phyloP scores from a whole-genome alignment of 2,888 invertebrate genomes.

The Rhodophaea formosa region DNA sequence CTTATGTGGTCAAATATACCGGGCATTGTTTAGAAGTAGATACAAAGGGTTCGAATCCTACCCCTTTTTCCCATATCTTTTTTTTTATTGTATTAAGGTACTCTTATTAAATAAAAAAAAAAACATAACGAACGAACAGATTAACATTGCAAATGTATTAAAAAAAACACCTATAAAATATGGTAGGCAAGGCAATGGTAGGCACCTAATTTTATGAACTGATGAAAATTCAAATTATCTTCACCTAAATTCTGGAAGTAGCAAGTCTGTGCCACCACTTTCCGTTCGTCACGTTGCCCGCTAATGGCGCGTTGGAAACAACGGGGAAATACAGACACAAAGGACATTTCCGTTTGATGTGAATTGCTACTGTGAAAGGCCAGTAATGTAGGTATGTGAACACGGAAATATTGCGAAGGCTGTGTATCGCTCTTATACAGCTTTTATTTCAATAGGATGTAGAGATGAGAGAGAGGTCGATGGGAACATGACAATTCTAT shows the following conservation, averaged over 20 bases:
- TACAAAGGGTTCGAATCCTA: too few relatives aligned
- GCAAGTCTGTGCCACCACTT: conserved; percentile 20
- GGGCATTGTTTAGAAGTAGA: too few relatives aligned
- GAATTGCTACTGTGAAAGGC: conserved; percentile 45
- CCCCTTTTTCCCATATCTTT: too few relatives aligned
- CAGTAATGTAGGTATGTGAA: conserved; percentile 6
- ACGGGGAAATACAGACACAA: conserved; percentile 66
- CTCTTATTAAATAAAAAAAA: too few relatives aligned
- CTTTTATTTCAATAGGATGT: not conserved
- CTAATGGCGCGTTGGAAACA: conserved; percentile 72
- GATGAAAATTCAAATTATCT: not conserved
- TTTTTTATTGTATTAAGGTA: too few relatives aligned
- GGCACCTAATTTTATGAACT: too few relatives aligned
- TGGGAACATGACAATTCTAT: too few relatives aligned
- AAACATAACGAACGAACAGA: too few relatives aligned
- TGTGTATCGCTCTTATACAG: not conserved
- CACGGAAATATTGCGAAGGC: conserved; percentile 5
- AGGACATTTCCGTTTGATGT: conserved; percentile 70
- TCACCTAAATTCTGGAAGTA: not conserved
- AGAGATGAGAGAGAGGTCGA: not conserved
- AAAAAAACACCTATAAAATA: too few relatives aligned
- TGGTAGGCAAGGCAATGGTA: too few relatives aligned
- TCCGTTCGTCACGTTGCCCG: conserved; percentile 60
- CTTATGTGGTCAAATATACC: too few relatives aligned
- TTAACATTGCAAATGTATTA: too few relatives aligned